Conservation (phyloP, 2,797 vertebrate species). For the Geotrypetes seraphini region DNA sequence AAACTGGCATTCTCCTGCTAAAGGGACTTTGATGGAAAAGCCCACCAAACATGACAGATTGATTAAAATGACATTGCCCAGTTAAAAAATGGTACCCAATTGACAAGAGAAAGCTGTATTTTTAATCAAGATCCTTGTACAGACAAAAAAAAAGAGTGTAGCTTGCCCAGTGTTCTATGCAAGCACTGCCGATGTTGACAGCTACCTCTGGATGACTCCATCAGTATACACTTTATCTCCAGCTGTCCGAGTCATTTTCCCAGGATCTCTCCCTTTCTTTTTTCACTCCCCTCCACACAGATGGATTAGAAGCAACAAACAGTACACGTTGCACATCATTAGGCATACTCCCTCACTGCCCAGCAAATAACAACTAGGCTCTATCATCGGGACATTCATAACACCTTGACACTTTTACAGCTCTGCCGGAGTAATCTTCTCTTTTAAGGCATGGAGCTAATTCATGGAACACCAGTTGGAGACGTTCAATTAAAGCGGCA, state of each 20-base stretch:
- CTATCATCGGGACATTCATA: slow-evolving; percentile 47
- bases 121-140: slow-evolving; percentile 21
- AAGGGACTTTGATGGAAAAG: too few species aligned
- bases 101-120: slow-evolving; percentile 19
- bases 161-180: slow-evolving; percentile 36
- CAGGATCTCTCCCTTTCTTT: slow-evolving; percentile 17
- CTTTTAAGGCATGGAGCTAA: slow-evolving; percentile 40
- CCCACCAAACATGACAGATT: too few species aligned
- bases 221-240: slow-evolving; percentile 41
- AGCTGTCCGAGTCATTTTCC: slow-evolving; percentile 39
- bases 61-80: slow-evolving; percentile 34
- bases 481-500: slow-evolving; percentile 15
- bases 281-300: slow-evolving; percentile 36
- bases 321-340: slow-evolving; percentile 51
- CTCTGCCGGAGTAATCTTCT: slow-evolving; percentile 38
- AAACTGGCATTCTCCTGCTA: slow-evolving; percentile 22
- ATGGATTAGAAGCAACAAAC: slow-evolving; percentile 43
- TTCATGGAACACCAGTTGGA: slow-evolving; percentile 24
- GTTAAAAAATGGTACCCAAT: slow-evolving; percentile 18
- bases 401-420: slow-evolving; percentile 58
- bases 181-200: slow-evolving; percentile 42
- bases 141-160: slow-evolving; percentile 15
- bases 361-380: slow-evolving; percentile 48
- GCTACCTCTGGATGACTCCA: slow-evolving; percentile 38
- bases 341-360: slow-evolving; percentile 56